Conservation (phyloP, 1,140 invertebrate genomes). For the Euglossa dilemma region DNA sequence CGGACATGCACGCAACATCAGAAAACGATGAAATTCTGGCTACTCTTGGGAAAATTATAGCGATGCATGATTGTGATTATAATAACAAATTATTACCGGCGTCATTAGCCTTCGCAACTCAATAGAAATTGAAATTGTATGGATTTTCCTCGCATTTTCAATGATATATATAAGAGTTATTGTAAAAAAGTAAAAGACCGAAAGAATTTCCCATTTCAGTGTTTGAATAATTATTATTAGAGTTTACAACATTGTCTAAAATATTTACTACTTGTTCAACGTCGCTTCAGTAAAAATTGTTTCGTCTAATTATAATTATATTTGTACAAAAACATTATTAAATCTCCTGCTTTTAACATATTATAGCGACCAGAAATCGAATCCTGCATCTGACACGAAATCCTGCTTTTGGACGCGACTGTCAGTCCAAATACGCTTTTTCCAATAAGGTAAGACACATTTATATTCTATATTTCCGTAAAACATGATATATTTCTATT, state of each 20-base stretch:
- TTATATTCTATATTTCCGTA: not conserved
- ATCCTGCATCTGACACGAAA: not conserved
- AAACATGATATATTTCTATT: not conserved
- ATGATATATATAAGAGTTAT: too few species aligned
- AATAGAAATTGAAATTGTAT: not conserved
- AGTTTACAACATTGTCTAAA: too few species aligned
- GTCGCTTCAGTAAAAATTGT: too few species aligned
- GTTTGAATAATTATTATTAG: too few species aligned
- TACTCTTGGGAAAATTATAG: constrained; percentile 19
- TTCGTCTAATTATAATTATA: too few species aligned
- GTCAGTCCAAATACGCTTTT: not conserved
- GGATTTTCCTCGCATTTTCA: not conserved
- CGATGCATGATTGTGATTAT: constrained; percentile 24
- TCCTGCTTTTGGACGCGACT: not conserved
- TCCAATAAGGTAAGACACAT: not conserved
- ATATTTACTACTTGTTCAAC: too few species aligned
- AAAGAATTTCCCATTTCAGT: too few species aligned
- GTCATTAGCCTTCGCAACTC: not conserved
- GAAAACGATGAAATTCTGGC: not conserved
- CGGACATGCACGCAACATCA: constrained; percentile 5
- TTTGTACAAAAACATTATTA: too few species aligned
- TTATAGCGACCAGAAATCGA: not conserved
- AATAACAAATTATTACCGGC: constrained; percentile 14
- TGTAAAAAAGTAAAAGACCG: too few species aligned
- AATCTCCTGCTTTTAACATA: not conserved